Evolutionary conservation across 1,140 invertebrate species (phyloP).

Genomic region (Lamellibrachia luymesi): DNA sequence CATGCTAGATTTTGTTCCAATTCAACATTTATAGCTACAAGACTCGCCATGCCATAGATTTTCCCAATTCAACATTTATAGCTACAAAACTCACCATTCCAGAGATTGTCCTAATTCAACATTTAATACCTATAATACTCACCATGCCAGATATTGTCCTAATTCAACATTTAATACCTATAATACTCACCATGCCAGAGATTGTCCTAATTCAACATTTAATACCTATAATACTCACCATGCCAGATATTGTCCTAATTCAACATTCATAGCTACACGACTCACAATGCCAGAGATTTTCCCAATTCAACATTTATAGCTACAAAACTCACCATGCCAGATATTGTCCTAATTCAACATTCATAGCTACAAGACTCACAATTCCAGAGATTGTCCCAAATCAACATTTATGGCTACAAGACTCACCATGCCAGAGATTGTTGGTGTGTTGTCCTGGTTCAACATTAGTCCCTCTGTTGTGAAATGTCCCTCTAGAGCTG

Average conservation of each 20-base stretch:
- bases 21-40: too few relatives aligned
- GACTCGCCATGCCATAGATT: too few relatives aligned
- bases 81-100: too few relatives aligned
- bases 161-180: background rate
- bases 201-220: background rate
- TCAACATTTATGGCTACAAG: background rate
- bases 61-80: too few relatives aligned
- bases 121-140: too few relatives aligned
- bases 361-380: background rate
- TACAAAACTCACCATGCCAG: background rate
- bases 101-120: too few relatives aligned
- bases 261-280: background rate
- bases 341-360: conserved; percentile 11
- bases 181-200: background rate
- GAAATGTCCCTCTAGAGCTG: conserved; percentile 77
- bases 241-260: background rate
- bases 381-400: background rate
- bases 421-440: conserved; percentile 85
- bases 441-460: conserved; percentile 86
- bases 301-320: too few relatives aligned
- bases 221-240: background rate
- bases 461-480: conserved; percentile 98
- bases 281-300: background rate
- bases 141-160: background rate
- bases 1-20: conserved; percentile 92